Evolutionary conservation across 35 echinoderm and acorn worm genomes (phyloP).

Genomic region (Apostichopus californicus): DNA sequence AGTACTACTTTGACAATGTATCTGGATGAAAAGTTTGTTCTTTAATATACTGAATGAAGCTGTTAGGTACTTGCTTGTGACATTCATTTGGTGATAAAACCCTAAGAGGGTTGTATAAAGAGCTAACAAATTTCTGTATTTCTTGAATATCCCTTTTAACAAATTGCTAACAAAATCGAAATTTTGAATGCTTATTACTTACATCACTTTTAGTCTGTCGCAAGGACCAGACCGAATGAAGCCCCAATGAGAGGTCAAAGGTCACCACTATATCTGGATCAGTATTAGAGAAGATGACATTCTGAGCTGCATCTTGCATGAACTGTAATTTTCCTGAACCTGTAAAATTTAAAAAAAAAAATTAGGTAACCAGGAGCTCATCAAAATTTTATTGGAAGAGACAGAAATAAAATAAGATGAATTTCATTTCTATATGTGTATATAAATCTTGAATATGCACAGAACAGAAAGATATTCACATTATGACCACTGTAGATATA

Average conservation of each 20-base stretch:
- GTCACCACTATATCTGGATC: conserved; percentile 93
- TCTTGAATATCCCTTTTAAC: too few species aligned
- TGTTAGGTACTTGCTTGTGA: too few species aligned
- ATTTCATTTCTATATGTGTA: not conserved
- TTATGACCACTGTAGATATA: too few species aligned
- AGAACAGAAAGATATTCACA: too few species aligned
- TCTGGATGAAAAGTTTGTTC: too few species aligned
- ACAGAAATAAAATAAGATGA: too few species aligned
- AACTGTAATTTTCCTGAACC: conserved; percentile 68
- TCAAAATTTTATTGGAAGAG: not conserved
- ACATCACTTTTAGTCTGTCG: conserved; percentile 84
- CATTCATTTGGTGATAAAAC: too few species aligned
- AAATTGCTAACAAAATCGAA: not conserved
- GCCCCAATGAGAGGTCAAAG: conserved; percentile 86
- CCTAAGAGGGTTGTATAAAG: too few species aligned
- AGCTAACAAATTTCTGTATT: too few species aligned
- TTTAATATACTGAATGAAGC: too few species aligned
- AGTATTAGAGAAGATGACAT: conserved; percentile 76
- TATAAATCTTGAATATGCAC: not conserved
- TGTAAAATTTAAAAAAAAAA: not conserved
- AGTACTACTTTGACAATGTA: too few species aligned
- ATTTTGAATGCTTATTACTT: not conserved
- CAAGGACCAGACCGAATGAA: conserved; percentile 91
- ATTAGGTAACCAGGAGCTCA: not conserved
- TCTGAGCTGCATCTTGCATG: conserved; percentile 80